Evolutionary conservation across 2,797 vertebrate genomes (phyloP).

Genomic region (Spheniscus humboldti): DNA sequence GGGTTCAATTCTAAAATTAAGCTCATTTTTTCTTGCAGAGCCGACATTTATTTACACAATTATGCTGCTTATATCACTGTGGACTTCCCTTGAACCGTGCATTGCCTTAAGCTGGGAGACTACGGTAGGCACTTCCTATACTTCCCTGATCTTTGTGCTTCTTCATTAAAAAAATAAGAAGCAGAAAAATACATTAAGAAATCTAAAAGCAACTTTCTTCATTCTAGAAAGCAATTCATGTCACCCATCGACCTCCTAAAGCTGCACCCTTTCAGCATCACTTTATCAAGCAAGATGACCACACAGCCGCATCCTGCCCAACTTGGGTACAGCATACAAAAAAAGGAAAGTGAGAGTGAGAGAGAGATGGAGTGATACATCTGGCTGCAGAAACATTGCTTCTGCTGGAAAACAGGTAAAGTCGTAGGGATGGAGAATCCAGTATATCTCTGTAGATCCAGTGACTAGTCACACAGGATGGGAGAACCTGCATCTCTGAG

Average conservation of each 20-base stretch:
- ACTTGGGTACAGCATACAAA: neutral
- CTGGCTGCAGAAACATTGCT: neutral
- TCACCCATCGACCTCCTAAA: neutral
- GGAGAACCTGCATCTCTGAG: neutral
- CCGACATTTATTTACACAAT: constrained; percentile 1
- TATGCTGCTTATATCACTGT: neutral
- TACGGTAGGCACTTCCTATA: neutral
- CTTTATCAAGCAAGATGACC: neutral
- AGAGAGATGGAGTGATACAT: neutral
- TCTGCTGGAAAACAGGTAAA: neutral
- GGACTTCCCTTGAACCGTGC: neutral
- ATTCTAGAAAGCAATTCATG: neutral
- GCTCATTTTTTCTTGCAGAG: neutral
- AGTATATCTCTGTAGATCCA: neutral
- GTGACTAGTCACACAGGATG: neutral
- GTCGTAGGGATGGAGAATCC: neutral
- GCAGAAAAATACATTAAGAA: neutral
- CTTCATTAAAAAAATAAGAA: neutral
- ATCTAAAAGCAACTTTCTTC: neutral
- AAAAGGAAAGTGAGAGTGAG: neutral
- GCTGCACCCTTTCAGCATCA: neutral
- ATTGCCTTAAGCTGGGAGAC: neutral
- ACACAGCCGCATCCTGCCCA: neutral
- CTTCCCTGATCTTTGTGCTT: neutral
- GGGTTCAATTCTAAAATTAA: neutral